These are phyloP conservation scores for Anthoscopus minutus DNA, from an alignment of 2,113 vertebrate species.

Conservation along the genomic window DNA sequence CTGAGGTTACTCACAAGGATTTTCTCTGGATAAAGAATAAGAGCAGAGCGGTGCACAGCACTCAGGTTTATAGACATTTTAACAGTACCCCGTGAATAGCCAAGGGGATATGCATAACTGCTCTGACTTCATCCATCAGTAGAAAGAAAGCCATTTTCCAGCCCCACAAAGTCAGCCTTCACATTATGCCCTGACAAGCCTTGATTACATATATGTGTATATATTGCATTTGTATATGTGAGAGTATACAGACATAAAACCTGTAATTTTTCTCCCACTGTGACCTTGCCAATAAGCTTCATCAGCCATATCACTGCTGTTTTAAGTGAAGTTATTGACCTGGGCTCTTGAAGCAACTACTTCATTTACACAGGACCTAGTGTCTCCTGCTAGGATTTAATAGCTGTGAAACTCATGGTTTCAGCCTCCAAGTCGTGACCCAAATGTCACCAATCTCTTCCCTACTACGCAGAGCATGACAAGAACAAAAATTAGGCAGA, in stretches of 20 bases:
- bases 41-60: neutral
- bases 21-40: neutral
- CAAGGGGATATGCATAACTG: neutral
- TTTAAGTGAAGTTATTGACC: neutral
- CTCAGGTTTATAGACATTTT: neutral
- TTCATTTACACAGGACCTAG: neutral
- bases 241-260: neutral
- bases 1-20: neutral
- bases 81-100: neutral
- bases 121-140: neutral
- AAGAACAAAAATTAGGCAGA: neutral
- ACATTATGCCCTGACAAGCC: neutral
- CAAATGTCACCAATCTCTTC: neutral
- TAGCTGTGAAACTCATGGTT: constrained; percentile 2
- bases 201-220: neutral
- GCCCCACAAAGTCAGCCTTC: neutral
- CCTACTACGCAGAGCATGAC: neutral
- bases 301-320: neutral
- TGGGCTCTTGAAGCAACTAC: neutral
- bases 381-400: neutral
- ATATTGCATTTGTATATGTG: neutral
- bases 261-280: neutral
- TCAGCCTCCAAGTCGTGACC: neutral
- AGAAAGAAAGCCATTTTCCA: neutral
- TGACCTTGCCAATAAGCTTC: neutral